Evolutionary conservation across 2,888 invertebrate genomes (phyloP), one percentile per base, ranked within the genome.

Genomic region (Syritta pipiens): DNA sequence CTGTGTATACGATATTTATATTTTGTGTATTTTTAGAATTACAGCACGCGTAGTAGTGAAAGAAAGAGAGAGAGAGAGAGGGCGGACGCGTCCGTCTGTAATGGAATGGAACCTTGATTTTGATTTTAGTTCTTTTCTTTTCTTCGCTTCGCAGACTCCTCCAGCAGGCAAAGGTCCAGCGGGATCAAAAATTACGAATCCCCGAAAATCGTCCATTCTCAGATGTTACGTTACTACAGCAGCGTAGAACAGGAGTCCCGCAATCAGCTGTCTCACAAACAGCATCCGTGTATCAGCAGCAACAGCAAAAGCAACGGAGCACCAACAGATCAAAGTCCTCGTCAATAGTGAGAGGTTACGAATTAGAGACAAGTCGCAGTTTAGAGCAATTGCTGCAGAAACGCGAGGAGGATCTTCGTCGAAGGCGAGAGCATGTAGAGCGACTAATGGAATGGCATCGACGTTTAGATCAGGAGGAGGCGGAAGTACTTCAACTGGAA

Each of bases 381-480:
- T 81, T 85, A 40, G 85, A 85, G 72, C 83, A 83, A 14, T 82
- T 85, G 14, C 84, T 91, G 69, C 87, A 87, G 82, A 89, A 90
- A 85, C 89, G 90, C 57, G 90, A 91, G 85, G 87, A 86, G 32
- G 90, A 89, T 63, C 84, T 91, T 57, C 86, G 87, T 60, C 88
- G 89, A 82, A 88, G 91, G 17, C 86, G 90, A 51, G 87, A 89
- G 83, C 89, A 89, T 82, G 90, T 90, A 30, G 90, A 91, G 84
- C 89, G 89, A 75, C 84, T 91, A 57, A 84, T 91, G 82, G 86
- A 89, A 87, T 91, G 91, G 90, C 90, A 91, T 85, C 89, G 89
- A 81, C 89, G 90, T 60, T 86, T 91, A 22, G 87, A 90, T 82
- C 89, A 90, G 79, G 91, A 91, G 86, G 91, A 91, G 85, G 87